These are phyloP conservation scores for Mystacides longicornis DNA, from an alignment of 2,888 invertebrate genomes.

Conservation along the genomic window DNA sequence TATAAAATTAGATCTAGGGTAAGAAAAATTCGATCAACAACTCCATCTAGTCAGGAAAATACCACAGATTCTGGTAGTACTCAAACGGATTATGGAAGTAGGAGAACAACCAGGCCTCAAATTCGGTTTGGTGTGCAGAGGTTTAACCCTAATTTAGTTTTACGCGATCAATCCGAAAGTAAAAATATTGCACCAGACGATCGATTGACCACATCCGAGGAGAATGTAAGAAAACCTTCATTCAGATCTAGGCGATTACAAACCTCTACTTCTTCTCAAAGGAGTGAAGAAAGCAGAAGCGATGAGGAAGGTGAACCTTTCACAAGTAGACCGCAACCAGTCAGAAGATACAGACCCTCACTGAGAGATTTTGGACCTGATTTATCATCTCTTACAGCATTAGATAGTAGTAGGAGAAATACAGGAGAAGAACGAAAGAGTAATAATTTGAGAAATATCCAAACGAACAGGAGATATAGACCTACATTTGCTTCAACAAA, in stretches of 20 bases:
- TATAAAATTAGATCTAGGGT: slow-evolving; percentile 26
- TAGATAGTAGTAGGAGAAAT: slow-evolving; percentile 34
- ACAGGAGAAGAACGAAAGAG: slow-evolving; percentile 30
- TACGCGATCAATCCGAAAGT: neutral
- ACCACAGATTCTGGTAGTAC: slow-evolving; percentile 30
- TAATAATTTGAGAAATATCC: slow-evolving; percentile 29
- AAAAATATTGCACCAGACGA: slow-evolving; percentile 20
- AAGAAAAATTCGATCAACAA: slow-evolving; percentile 44
- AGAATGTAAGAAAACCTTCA: neutral
- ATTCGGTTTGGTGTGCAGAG: slow-evolving; percentile 8
- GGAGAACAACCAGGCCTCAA: slow-evolving; percentile 18
- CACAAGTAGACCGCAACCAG: slow-evolving; percentile 23
- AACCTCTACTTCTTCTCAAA: neutral
- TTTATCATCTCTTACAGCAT: slow-evolving; percentile 47
- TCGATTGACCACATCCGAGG: slow-evolving; percentile 24
- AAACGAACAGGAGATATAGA: slow-evolving; percentile 28
- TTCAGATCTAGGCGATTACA: slow-evolving; percentile 17
- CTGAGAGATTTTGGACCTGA: slow-evolving; percentile 37
- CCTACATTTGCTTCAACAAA: slow-evolving; percentile 30
- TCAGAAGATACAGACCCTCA: slow-evolving; percentile 35
- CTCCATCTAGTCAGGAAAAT: slow-evolving; percentile 43
- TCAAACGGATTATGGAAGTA: slow-evolving; percentile 26
- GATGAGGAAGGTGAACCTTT: slow-evolving; percentile 17
- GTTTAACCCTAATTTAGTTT: neutral
- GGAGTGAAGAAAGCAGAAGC: slow-evolving; percentile 5